Percentiles rank a stretch among this genome's conserved stretches.
phyloP scores from a whole-genome alignment of 37 sponge, comb jelly and placozoan genomes.

The Haliclona indistincta region DNA sequence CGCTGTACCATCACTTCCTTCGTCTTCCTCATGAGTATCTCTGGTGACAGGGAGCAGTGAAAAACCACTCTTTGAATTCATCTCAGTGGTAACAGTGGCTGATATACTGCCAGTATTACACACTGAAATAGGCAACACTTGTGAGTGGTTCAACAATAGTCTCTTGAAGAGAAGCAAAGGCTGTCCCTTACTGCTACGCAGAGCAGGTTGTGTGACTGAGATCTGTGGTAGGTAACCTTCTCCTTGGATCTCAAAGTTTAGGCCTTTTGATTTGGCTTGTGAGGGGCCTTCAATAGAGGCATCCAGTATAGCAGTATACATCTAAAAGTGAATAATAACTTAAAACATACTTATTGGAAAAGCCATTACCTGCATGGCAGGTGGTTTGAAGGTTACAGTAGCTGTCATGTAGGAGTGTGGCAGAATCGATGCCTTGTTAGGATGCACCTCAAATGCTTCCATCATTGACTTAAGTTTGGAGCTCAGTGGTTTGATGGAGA shows the following conservation, averaged over 20 bases:
- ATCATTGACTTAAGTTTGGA: slow-evolving; percentile 43
- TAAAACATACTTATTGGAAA: neutral
- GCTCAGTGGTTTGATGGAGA: slow-evolving; percentile 22
- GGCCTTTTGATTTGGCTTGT: slow-evolving; percentile 31
- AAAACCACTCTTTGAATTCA: slow-evolving; percentile 48
- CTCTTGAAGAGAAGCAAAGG: slow-evolving; percentile 80
- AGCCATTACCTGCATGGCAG: slow-evolving; percentile 77
- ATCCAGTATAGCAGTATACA: slow-evolving; percentile 72
- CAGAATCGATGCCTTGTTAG: slow-evolving; percentile 73
- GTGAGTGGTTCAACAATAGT: slow-evolving; percentile 69
- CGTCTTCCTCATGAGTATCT: neutral
- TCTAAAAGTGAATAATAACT: slow-evolving; percentile 7
- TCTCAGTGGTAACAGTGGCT: slow-evolving; percentile 45
- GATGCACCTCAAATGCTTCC: slow-evolving; percentile 87
- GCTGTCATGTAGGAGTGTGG: slow-evolving; percentile 86
- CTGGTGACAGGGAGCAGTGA: slow-evolving; percentile 14
- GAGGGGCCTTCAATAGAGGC: slow-evolving; percentile 56
- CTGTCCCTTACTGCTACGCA: slow-evolving; percentile 64
- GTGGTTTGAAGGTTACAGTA: slow-evolving; percentile 86
- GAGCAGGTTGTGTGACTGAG: slow-evolving; percentile 63
- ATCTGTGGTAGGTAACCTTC: slow-evolving; percentile 95
- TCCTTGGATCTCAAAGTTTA: slow-evolving; percentile 92
- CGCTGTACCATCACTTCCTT: slow-evolving; percentile 3
- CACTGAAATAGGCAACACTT: slow-evolving; percentile 70
- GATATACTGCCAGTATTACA: slow-evolving; percentile 84